phyloP scores from a whole-genome alignment of 2,888 invertebrate genomes.

The Meiosimyza platycephala region DNA sequence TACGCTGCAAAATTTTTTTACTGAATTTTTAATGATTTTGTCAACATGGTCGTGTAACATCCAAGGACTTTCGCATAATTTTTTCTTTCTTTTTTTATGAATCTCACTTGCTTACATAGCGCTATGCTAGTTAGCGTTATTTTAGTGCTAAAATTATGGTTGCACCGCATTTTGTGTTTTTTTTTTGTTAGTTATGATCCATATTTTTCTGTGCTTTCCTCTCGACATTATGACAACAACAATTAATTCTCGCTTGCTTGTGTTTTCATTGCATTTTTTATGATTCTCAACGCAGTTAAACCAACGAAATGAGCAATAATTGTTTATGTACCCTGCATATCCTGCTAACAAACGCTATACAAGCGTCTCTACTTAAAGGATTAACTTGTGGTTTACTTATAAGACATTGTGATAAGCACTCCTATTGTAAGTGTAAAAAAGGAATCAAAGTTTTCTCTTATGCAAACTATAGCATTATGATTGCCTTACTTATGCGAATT shows the following conservation, averaged over 20 bases:
- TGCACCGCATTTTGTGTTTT: conserved; percentile 1
- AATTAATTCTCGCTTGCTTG: conserved; percentile 32
- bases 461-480: conserved; percentile 20
- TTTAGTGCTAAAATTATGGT: not conserved
- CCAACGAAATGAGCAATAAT: conserved; percentile 20
- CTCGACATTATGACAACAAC: conserved; percentile 24
- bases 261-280: conserved; percentile 31
- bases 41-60: conserved; percentile 5
- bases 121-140: not conserved
- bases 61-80: not conserved
- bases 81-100: not conserved
- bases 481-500: conserved; percentile 16
- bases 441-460: not conserved
- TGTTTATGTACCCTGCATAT: conserved; percentile 5
- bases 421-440: not conserved
- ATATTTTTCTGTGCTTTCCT: not conserved
- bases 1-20: conserved; percentile 19
- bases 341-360: no score
- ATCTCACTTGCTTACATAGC: not conserved
- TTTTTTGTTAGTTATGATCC: not conserved
- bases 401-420: no score
- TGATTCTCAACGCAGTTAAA: conserved; percentile 13
- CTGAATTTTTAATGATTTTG: conserved; percentile 35
- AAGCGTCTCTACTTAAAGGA: not conserved
- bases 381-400: not conserved